phyloP scores from a whole-genome alignment of 2,797 vertebrate genomes.

The Lacerta bilineata region DNA sequence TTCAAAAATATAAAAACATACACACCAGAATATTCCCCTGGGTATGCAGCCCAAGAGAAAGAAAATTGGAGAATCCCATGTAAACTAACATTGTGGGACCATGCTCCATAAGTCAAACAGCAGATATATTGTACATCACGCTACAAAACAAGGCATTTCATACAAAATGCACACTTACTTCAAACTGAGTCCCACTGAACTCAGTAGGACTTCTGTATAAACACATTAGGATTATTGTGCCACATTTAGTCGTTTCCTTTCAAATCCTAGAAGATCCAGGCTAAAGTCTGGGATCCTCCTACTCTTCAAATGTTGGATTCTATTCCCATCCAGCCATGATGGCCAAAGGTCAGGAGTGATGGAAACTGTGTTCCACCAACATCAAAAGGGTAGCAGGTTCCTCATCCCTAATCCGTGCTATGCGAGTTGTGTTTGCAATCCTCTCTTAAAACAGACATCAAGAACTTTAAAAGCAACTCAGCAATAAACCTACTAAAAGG shows the following conservation, averaged over 20 bases:
- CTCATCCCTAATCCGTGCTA: neutral
- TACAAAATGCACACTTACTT: slow-evolving; percentile 4
- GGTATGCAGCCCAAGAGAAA: slow-evolving; percentile 84
- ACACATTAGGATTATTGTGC: neutral
- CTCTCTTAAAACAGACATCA: neutral
- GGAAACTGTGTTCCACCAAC: neutral
- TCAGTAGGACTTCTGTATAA: neutral
- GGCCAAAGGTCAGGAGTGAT: neutral
- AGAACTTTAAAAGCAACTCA: neutral
- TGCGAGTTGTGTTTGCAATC: neutral
- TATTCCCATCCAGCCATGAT: neutral
- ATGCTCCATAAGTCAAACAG: neutral
- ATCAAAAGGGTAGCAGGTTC: too few relatives aligned
- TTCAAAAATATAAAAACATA: slow-evolving; percentile 80
- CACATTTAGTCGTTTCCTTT: neutral
- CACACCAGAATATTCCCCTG: slow-evolving; percentile 98
- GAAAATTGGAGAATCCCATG: slow-evolving; percentile 83
- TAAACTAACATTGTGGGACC: slow-evolving; percentile 76
- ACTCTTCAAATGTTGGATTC: neutral
- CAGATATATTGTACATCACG: slow-evolving; percentile 13
- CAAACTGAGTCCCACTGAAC: neutral
- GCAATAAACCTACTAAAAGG: neutral
- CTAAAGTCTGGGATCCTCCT: neutral
- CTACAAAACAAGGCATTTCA: slow-evolving; percentile 41
- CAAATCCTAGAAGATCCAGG: neutral